Evolutionary conservation across 2,113 vertebrate genomes (phyloP).

Genomic region (Tiliqua scincoides): DNA sequence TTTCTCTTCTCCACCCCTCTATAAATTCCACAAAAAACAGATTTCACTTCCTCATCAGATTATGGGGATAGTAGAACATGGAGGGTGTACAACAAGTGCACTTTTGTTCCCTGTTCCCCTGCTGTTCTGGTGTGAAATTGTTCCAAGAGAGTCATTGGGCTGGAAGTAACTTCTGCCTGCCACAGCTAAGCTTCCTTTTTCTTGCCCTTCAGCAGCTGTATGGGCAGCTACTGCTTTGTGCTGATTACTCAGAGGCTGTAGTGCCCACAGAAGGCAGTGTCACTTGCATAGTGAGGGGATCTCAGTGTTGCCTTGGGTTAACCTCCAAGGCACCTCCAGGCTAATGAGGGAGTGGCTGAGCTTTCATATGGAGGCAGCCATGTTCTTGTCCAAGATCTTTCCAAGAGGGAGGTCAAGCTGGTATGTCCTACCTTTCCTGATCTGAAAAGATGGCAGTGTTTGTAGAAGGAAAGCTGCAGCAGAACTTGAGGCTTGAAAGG

Average conservation of each 20-base stretch:
- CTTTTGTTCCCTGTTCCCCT: conserved; percentile 1
- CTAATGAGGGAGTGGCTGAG: background rate
- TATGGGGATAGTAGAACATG: conserved; percentile 52
- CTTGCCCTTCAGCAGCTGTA: conserved; percentile 8
- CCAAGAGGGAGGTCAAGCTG: background rate
- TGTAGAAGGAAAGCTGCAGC: conserved; percentile 49
- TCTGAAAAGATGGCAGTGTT: background rate
- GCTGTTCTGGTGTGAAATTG: conserved; percentile 8
- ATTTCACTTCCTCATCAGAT: conserved; percentile 58
- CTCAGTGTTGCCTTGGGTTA: background rate
- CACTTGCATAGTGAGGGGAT: background rate
- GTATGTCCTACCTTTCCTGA: background rate
- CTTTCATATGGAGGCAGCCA: conserved; percentile 3
- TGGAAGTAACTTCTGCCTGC: background rate
- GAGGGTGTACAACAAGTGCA: conserved; percentile 9
- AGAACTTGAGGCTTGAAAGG: conserved; percentile 65
- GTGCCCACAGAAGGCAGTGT: background rate
- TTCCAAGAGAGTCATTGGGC: background rate
- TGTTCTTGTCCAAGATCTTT: background rate
- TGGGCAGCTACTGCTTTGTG: background rate
- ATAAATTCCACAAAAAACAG: conserved; percentile 57
- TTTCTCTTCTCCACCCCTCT: conserved; percentile 13
- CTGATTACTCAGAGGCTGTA: background rate
- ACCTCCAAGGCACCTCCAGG: background rate
- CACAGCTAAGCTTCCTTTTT: background rate